Conservation (phyloP, 1,140 invertebrate species). For the Coptotermes formosanus region DNA sequence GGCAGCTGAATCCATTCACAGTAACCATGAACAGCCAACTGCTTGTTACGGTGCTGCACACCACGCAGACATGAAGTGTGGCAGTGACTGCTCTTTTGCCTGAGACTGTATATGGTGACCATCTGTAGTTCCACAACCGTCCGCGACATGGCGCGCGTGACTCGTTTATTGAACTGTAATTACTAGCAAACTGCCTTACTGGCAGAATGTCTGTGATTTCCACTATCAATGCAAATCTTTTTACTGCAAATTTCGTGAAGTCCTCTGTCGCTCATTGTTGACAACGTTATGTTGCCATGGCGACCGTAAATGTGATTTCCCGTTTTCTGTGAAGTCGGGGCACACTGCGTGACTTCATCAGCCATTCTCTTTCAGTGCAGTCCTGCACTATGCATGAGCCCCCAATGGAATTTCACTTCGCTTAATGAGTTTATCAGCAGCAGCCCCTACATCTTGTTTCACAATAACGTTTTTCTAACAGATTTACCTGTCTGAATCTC, state of each 20-base stretch:
- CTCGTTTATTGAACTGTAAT: slow-evolving; percentile 17
- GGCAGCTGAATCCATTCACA: too few relatives aligned
- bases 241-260: slow-evolving; percentile 16
- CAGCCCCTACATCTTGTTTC: neutral
- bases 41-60: too few relatives aligned
- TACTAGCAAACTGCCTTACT: neutral
- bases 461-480: slow-evolving; percentile 3
- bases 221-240: slow-evolving; percentile 7
- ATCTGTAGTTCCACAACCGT: neutral
- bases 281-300: slow-evolving; percentile 5
- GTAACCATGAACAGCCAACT: too few relatives aligned
- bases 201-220: neutral
- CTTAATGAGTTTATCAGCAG: slow-evolving; percentile 1
- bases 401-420: slow-evolving; percentile 13
- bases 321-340: slow-evolving; percentile 13
- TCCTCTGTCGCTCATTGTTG: neutral
- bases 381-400: slow-evolving; percentile 16
- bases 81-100: neutral
- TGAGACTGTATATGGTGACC: neutral
- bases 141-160: neutral
- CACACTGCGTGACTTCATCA: slow-evolving; percentile 4
- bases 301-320: slow-evolving; percentile 11
- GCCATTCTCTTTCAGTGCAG: slow-evolving; percentile 4
- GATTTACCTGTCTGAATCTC: neutral
- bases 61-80: too few relatives aligned